A percentile compares a stretch with the other conserved stretches of the same genome.
phyloP scores from a whole-genome alignment of 2,113 vertebrate genomes.

The Tachysurus fulvidraco region DNA sequence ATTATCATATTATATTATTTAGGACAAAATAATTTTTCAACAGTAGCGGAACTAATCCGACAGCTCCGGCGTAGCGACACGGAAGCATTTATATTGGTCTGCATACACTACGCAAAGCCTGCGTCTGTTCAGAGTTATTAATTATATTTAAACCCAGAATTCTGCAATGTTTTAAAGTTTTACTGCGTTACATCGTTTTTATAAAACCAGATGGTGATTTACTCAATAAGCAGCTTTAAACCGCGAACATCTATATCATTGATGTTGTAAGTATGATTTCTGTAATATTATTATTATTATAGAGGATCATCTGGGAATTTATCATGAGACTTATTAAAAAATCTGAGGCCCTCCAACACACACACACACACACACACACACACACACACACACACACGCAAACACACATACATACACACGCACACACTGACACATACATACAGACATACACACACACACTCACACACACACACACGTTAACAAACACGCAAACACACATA shows the following conservation, averaged over 20 bases:
- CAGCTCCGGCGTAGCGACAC: neutral
- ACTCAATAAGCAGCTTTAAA: neutral
- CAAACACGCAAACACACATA: no score
- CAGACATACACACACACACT: no score
- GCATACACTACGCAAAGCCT: no score
- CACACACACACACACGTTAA: no score
- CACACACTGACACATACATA: no score
- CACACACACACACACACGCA: no score
- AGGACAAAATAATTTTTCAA: neutral
- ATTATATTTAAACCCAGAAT: neutral
- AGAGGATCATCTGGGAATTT: no score
- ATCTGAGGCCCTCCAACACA: no score
- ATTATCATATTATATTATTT: neutral
- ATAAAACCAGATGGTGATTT: neutral
- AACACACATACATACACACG: no score
- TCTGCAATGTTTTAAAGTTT: neutral
- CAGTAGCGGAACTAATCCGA: conserved; percentile 23
- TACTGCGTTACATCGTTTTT: no score
- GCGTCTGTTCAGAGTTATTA: neutral
- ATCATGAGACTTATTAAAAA: no score
- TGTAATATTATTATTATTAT: neutral
- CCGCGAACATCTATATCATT: neutral
- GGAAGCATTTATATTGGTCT: conserved; percentile 22
- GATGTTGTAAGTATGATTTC: neutral
- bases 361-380: no score